Base-by-base conservation (phyloP, 2,888 invertebrate genomes). In the Agriopis marginaria region DNA sequence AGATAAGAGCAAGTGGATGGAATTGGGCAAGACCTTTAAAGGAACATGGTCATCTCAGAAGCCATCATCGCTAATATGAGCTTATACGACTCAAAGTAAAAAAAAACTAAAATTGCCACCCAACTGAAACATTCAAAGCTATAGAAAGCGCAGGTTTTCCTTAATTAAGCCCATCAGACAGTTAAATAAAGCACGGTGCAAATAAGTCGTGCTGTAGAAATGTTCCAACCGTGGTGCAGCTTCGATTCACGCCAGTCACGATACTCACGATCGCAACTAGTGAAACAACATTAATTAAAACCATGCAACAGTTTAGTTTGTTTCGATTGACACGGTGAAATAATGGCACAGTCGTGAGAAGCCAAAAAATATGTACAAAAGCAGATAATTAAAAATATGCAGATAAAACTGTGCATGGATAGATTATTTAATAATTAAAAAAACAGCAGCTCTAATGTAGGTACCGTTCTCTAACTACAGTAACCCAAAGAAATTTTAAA, bases 261-360 rank as follows among this genome's bases (percentile, higher is more conserved):
- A 49, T 39, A 39, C 60, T 63, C 68, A 68, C 68, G 68, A 68
- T 47, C 42, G 11, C 8, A 32, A 12, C 23, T 55, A 66, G 51
- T 44, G 51, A 45, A 51, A 47, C 53, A n/a, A 63, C 58, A 63
- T 63, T 58, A 63, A 68, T 68, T 68, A 68, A 63, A 68, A 23
- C n/a, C 45, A 44, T 50, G 42, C 50, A 45, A 53, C 40, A 63
- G 55, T 56, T 50, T 12, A 17, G 10, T 40, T 50, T 60, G 49
- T 60, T 60, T 40, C 50, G 14, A 60, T 67, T 55, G 56, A 32
- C 50, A 67, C 40, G 51, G n/a, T 32, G 11, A 7, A 12, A 51
- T 61, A 55, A 61, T 55, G 49, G 32, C 11, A 51, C 14, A 23
- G 54, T 42, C 47, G 54, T 60, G 66, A 7, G 60, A 49, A 50